Evolutionary conservation across 2,113 vertebrate species (phyloP).

Genomic region (Oxyura jamaicensis): DNA sequence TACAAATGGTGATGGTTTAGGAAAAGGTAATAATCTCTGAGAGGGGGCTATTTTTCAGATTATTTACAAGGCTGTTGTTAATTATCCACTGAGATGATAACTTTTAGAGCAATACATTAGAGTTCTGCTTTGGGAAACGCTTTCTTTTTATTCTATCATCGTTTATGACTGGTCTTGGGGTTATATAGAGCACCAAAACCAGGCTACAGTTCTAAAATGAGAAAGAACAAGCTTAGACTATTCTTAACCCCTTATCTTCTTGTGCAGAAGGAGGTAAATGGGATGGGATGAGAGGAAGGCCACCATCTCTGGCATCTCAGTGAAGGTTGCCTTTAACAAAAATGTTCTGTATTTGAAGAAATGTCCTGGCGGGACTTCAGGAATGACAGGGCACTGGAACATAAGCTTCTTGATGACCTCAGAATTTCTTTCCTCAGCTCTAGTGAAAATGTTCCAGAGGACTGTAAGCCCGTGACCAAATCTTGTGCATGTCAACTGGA

Average conservation of each 20-base stretch:
- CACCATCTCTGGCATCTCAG: not conserved
- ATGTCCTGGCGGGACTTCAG: not conserved
- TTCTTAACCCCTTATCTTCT: not conserved
- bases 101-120: not conserved
- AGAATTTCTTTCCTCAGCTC: not conserved
- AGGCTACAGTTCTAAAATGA: not conserved
- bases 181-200: not conserved
- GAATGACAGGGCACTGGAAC: not conserved
- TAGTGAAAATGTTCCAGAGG: constrained; percentile 3
- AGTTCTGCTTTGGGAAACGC: not conserved
- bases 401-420: not conserved
- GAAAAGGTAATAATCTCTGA: not conserved
- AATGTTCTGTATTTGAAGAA: not conserved
- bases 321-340: not conserved
- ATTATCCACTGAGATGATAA: not conserved
- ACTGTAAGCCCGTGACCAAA: not conserved
- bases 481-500: not conserved
- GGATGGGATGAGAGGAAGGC: not conserved
- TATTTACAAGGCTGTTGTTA: not conserved
- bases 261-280: not conserved
- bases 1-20: not conserved
- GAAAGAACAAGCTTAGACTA: not conserved
- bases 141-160: not conserved
- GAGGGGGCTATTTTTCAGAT: not conserved
- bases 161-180: not conserved